A percentile compares a stretch with the other conserved stretches of the same genome.
Evolutionary conservation across 2,888 invertebrate species (phyloP).

Genomic region (Ganaspis brasiliensis): DNA sequence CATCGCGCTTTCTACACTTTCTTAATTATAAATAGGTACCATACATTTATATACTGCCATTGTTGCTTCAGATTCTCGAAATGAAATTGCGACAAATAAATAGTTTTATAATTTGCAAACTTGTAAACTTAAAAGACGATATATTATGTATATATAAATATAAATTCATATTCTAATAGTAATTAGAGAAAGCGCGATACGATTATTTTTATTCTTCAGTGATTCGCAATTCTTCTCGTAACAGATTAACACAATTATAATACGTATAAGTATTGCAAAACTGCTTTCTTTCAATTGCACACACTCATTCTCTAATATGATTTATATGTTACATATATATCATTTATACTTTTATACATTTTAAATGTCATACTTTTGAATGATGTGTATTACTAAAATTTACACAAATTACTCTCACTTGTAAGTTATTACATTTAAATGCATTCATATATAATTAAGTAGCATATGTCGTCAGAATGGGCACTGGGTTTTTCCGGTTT

Average conservation of each 20-base stretch:
- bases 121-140: neutral
- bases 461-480: constrained; percentile 12
- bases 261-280: neutral
- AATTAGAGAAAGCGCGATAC: neutral
- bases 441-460: constrained; percentile 17
- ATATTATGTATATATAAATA: constrained; percentile 4
- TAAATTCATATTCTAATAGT: neutral
- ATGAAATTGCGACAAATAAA: constrained; percentile 5
- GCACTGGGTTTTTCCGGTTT: constrained; percentile 13
- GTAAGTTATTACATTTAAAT: neutral
- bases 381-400: constrained; percentile 46
- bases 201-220: neutral
- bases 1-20: neutral
- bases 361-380: constrained; percentile 45
- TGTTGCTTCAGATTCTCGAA: neutral
- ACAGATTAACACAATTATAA: neutral
- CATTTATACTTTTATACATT: constrained; percentile 18
- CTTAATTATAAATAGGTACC: neutral
- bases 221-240: neutral
- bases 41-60: neutral
- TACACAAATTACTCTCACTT: neutral
- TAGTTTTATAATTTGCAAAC: neutral
- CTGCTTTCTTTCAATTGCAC: constrained; percentile 17
- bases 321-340: neutral
- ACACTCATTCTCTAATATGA: constrained; percentile 4